Base-by-base conservation (phyloP, 2,888 invertebrate species). In the Ochropleura plecta region DNA sequence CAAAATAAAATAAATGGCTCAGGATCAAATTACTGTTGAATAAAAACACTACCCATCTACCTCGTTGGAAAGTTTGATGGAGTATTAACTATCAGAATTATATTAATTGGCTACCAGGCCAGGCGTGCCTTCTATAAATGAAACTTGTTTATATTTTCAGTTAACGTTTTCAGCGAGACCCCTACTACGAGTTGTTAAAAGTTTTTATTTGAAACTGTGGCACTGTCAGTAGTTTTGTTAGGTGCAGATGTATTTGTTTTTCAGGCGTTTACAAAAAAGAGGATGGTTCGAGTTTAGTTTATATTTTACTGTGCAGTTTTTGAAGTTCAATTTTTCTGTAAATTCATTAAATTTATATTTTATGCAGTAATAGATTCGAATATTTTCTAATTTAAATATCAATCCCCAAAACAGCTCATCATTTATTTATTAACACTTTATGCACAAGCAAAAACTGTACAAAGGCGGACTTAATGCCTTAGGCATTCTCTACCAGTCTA, bases 31-130 rank as follows among this genome's bases (percentile, higher is more conserved):
- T 71, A 66, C 78, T 71, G 30, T n/a, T 77, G 46, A 82, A 71
- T 57, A 71, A 77, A 90, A 88, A 89, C 85, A 82, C 84, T 84
- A 80, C 87, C 88, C 89, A 86, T 90, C 87, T 84, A 81, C 53
- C 73, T 80, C 71, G 81, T 80, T 78, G 84, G 76, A 90, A 93
- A 93, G 89, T 93, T 92, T 92, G 91, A 92, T 93, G 89, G 89
- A 78, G 76, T 89, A 86, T 90, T 90, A 92, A 92, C 91, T 93
- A 93, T 91, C 88, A 89, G 90, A 91, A 91, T 90, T 86, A 88
- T 90, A 91, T 90, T 91, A 92, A 91, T 92, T 90, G 89, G 84
- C 62, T 71, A 73, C 73, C 75, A 74, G 73, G 79, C 84, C 73
- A 57, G 69, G 76, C 79, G 70, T 78, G 80, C 70, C 60, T 82